A percentile compares a stretch with the other conserved stretches of the same genome.
Evolutionary conservation across 2,113 vertebrate genomes (phyloP).

Genomic region (Gnathonemus longibarbis): DNA sequence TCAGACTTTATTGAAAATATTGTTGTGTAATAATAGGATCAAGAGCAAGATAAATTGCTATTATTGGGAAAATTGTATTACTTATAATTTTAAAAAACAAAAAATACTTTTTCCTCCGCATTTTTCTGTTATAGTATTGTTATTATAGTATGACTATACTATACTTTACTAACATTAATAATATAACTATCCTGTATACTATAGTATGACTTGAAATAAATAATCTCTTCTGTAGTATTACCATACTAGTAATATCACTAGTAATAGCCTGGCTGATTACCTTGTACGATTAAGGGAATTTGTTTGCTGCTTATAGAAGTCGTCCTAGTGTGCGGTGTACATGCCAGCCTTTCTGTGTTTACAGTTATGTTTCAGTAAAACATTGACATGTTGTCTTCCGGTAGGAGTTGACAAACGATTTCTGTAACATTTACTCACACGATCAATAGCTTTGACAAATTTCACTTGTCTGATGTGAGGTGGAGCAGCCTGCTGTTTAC

Average conservation of each 20-base stretch:
- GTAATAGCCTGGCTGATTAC: background rate
- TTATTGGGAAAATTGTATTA: background rate
- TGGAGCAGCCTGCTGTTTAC: slow-evolving; percentile 54
- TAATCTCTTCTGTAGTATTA: background rate
- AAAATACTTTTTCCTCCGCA: background rate
- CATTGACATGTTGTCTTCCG: slow-evolving; percentile 68
- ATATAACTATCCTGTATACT: background rate
- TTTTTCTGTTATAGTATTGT: background rate
- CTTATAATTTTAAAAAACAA: background rate
- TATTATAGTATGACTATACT: background rate
- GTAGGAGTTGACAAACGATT: slow-evolving; percentile 85
- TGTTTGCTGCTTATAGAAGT: background rate
- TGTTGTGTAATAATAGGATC: background rate
- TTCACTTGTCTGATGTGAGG: slow-evolving; percentile 84
- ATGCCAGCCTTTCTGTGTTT: slow-evolving; percentile 9
- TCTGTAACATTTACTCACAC: slow-evolving; percentile 89
- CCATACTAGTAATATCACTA: background rate
- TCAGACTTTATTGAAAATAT: background rate
- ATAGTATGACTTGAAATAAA: background rate
- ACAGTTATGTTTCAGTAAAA: slow-evolving; percentile 50
- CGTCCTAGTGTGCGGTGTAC: background rate
- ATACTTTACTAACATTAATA: background rate
- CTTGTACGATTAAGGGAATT: background rate
- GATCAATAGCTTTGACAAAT: slow-evolving; percentile 90
- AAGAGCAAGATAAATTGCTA: background rate